Conservation (phyloP, 2,888 invertebrate genomes). For the Rhagonycha fulva region DNA sequence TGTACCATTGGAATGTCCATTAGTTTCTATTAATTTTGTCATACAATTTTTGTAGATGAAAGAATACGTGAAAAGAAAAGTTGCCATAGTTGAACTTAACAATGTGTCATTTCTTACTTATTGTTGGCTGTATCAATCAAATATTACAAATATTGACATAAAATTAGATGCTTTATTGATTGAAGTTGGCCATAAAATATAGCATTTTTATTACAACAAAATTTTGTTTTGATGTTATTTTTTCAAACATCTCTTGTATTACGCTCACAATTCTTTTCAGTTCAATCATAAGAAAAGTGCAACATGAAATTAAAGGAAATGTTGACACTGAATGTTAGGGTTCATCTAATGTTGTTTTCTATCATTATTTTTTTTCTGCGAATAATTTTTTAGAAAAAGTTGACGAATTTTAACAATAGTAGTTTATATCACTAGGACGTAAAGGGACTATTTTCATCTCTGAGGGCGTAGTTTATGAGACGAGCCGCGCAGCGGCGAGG, state of each 20-base stretch:
- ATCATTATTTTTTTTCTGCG: no score
- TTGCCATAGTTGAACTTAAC: conserved; percentile 52
- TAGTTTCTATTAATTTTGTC: neutral
- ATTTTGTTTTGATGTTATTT: conserved; percentile 9
- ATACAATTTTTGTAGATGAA: conserved; percentile 43
- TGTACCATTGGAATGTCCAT: neutral
- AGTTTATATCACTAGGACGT: no score
- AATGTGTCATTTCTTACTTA: conserved; percentile 55
- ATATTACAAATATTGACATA: conserved; percentile 46
- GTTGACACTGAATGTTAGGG: no score
- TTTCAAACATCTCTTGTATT: neutral
- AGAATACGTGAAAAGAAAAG: conserved; percentile 52
- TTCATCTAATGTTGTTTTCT: no score
- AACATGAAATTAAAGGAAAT: no score
- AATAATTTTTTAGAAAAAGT: no score
- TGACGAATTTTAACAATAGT: no score
- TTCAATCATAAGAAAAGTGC: no score
- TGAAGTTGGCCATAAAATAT: conserved; percentile 52
- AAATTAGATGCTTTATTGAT: conserved; percentile 50
- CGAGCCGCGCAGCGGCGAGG: no score
- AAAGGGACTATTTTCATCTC: no score
- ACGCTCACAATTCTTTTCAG: no score
- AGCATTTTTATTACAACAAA: conserved; percentile 30
- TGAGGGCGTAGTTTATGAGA: no score
- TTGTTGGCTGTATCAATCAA: conserved; percentile 56